Percentiles rank a stretch among this genome's conserved stretches.
Conservation (phyloP, 2,797 vertebrate species). For the Setipinna tenuifilis region DNA sequence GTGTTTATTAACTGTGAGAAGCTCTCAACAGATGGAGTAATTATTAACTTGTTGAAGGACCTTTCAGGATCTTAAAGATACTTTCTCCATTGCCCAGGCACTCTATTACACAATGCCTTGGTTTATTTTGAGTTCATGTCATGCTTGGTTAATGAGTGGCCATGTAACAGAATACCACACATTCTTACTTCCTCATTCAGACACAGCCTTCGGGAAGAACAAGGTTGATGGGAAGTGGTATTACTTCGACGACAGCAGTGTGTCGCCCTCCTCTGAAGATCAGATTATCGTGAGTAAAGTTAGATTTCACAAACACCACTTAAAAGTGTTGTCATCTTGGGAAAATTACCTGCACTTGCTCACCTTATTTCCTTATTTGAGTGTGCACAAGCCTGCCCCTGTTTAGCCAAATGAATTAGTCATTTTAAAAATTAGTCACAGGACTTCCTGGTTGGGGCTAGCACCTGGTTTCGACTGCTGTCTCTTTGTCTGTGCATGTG, state of each 20-base stretch:
- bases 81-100: neutral
- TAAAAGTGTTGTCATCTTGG: neutral
- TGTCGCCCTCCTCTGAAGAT: constrained; percentile 89
- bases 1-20: neutral
- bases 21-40: neutral
- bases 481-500: neutral
- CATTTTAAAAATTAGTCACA: neutral
- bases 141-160: neutral
- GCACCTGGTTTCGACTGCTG: neutral
- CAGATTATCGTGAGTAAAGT: constrained; percentile 90
- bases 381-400: neutral
- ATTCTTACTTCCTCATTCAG: constrained; percentile 70
- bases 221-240: constrained; percentile 91
- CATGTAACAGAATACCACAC: neutral
- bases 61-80: neutral
- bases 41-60: neutral
- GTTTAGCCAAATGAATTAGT: neutral
- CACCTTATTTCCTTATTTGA: neutral
- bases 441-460: neutral
- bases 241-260: constrained; percentile 94
- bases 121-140: neutral
- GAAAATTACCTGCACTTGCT: neutral
- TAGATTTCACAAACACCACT: neutral
- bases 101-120: neutral
- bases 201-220: constrained; percentile 93